Evolutionary conservation across 2,888 invertebrate species (phyloP).

Genomic region (Uropetala carovei): DNA sequence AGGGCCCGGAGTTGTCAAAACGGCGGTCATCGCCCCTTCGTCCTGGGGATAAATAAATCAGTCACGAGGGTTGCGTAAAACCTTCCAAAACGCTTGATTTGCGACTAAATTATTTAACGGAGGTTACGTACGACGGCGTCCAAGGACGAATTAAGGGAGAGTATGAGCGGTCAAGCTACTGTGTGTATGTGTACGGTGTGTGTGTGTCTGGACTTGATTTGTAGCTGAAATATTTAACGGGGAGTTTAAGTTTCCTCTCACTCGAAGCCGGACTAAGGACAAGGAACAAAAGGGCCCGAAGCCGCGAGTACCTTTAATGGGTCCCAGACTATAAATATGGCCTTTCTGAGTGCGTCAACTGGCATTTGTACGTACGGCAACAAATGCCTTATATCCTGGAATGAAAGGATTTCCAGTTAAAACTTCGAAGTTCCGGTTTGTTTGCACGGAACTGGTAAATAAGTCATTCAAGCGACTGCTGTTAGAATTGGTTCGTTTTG

Average conservation of each 20-base stretch:
- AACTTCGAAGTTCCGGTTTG: neutral
- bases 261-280: neutral
- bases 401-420: slow-evolving; percentile 13
- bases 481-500: neutral
- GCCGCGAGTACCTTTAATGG: slow-evolving; percentile 27
- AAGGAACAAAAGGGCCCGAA: neutral
- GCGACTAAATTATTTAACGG: slow-evolving; percentile 53
- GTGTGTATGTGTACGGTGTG: slow-evolving; percentile 8
- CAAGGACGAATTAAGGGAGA: slow-evolving; percentile 49
- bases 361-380: neutral
- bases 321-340: slow-evolving; percentile 37
- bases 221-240: slow-evolving; percentile 62
- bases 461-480: neutral
- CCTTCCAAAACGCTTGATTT: slow-evolving; percentile 36
- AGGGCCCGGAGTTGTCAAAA: slow-evolving; percentile 18
- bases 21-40: slow-evolving; percentile 39
- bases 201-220: slow-evolving; percentile 52
- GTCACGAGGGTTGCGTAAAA: neutral
- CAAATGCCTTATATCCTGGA: neutral
- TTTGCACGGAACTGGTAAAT: neutral
- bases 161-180: neutral
- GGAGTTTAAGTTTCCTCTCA: slow-evolving; percentile 47
- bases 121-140: neutral
- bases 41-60: slow-evolving; percentile 52
- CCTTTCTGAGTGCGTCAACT: slow-evolving; percentile 30